Conservation (phyloP, 2,113 vertebrate species). For the Nettapus auritus region DNA sequence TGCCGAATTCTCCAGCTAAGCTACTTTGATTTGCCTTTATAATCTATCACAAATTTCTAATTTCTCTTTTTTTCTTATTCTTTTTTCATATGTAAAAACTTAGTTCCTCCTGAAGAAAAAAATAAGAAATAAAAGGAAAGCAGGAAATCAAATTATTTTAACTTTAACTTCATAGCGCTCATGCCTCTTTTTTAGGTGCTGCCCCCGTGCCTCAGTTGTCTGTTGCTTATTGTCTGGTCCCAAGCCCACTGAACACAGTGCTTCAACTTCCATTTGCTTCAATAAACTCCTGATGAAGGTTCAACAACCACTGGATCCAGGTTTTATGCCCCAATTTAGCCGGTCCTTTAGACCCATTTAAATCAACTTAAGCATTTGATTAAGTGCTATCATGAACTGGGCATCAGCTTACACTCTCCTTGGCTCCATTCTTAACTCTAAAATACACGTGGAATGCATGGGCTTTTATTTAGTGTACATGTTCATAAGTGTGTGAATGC, state of each 20-base stretch:
- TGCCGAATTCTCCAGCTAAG: neutral
- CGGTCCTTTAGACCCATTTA: neutral
- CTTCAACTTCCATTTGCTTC: neutral
- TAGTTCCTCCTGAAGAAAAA: neutral
- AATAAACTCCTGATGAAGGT: neutral
- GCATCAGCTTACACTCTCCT: neutral
- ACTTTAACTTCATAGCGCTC: neutral
- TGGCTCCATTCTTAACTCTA: neutral
- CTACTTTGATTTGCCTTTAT: neutral
- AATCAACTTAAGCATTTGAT: neutral
- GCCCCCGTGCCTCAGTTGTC: neutral
- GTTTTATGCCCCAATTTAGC: neutral
- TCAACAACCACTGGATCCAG: neutral
- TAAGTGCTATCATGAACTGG: neutral
- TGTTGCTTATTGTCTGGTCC: neutral
- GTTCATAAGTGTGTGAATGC: neutral
- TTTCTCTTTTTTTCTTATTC: neutral
- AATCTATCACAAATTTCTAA: neutral
- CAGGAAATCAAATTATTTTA: neutral
- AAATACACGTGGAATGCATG: neutral
- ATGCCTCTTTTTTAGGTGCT: accelerated
- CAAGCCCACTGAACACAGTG: neutral
- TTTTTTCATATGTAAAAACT: neutral
- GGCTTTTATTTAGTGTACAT: neutral
- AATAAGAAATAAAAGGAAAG: neutral